Percentiles rank a stretch among this genome's conserved stretches.
Conservation (phyloP, 2,797 vertebrate genomes). For the Falco berigora region DNA sequence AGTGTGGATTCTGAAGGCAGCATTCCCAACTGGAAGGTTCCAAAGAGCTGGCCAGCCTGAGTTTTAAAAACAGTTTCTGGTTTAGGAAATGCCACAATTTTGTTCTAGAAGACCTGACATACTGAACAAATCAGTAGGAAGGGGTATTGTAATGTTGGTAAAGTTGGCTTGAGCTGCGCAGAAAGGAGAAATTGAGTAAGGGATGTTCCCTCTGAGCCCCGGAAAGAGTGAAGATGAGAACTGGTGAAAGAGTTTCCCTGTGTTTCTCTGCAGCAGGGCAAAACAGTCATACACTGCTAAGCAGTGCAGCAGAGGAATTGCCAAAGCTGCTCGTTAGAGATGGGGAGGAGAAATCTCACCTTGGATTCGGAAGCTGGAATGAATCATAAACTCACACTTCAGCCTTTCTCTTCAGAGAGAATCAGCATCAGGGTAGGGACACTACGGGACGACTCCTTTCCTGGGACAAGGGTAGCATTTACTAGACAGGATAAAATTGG, state of each 20-base stretch:
- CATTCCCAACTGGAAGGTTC: background rate
- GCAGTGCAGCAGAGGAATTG: background rate
- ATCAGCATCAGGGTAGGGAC: accelerated
- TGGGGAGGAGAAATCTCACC: background rate
- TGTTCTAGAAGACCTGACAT: background rate
- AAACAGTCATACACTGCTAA: background rate
- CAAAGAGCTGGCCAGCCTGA: conserved; percentile 15
- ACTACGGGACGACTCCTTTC: background rate
- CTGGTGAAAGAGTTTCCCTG: background rate
- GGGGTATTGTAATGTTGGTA: background rate
- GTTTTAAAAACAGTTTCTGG: background rate
- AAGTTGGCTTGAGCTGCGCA: background rate
- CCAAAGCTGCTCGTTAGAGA: background rate
- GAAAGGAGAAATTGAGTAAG: background rate
- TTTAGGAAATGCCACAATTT: background rate
- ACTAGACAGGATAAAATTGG: background rate
- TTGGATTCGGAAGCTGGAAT: background rate
- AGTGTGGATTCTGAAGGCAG: background rate
- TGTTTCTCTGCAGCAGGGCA: background rate
- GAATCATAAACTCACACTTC: background rate
- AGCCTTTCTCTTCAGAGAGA: background rate
- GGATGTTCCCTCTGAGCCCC: background rate
- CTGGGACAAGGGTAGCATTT: background rate
- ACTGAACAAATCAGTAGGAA: background rate
- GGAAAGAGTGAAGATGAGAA: background rate